Evolutionary conservation across 2,113 vertebrate species (phyloP).

Genomic region (Holacanthus passer): DNA sequence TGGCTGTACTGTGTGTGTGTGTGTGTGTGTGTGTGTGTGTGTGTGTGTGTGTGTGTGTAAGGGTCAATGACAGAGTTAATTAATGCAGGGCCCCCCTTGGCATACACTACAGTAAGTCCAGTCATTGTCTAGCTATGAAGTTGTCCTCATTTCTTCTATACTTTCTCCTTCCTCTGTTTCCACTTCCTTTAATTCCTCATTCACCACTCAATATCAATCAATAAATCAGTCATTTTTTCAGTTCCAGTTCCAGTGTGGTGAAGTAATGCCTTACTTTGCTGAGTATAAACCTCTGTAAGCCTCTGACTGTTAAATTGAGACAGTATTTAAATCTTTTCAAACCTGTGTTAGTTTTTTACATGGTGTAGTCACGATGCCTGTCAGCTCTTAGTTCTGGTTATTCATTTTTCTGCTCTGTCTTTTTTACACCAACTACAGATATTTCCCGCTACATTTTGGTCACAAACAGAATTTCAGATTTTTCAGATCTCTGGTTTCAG

Average conservation of each 20-base stretch:
- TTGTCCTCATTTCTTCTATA: constrained; percentile 27
- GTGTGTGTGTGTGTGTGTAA: constrained; percentile 22
- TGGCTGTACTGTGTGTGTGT: constrained; percentile 12
- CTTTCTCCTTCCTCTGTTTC: not conserved
- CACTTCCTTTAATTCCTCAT: not conserved
- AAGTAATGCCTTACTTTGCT: not conserved
- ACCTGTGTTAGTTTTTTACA: too few species aligned
- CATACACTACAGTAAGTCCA: constrained; percentile 21
- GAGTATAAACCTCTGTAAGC: not conserved
- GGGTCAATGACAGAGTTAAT: constrained; percentile 55
- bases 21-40: constrained; percentile 3
- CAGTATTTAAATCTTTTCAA: too few species aligned
- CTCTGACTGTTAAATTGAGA: too few species aligned
- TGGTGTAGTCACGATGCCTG: too few species aligned
- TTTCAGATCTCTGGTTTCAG: too few species aligned
- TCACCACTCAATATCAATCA: not conserved
- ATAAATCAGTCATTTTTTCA: not conserved
- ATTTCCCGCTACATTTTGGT: too few species aligned
- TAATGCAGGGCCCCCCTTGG: constrained; percentile 15
- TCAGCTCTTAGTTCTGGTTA: too few species aligned
- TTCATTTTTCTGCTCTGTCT: too few species aligned
- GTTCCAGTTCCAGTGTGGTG: not conserved
- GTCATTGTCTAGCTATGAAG: constrained; percentile 36
- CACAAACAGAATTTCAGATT: too few species aligned
- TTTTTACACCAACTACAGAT: too few species aligned